Evolutionary conservation across 2,888 invertebrate genomes (phyloP), one percentile per base, ranked within the genome.

Genomic region (Punctoribates punctum): DNA sequence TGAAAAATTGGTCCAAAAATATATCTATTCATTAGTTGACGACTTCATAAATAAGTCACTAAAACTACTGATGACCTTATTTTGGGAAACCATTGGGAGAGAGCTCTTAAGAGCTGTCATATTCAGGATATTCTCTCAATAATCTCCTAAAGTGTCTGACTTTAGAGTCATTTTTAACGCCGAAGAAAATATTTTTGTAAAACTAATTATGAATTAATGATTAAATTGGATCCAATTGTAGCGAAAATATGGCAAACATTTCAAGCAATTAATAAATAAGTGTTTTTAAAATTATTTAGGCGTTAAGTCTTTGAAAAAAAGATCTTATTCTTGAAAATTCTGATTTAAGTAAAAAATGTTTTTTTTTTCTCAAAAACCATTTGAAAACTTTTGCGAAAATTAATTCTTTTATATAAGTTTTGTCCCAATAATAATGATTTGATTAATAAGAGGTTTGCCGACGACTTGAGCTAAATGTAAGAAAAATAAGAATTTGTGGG

Each of bases 361-460:
- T 42, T 42, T 11, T 42, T 42, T 34, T 34, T 34, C 34, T 42
- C 34, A 34, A 34, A 34, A 42, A 42, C 8, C 42, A 42, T 42
- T 42, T 13, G 42, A 42, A 42, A 42, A 42, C 8, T 42, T 42
- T 42, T 42, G 57, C n/a, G 23, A 20, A 57, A 57, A 57, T 57
- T 20, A 57, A 57, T 57, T 57, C 23, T 57, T 57, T 23, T 23
- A 23, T 23, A 23, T 25, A 57, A 23, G 15, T 17, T 60, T 60
- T 60, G 60, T 60, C 60, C 60, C 60, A 60, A 60, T 29, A 60
- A 60, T 60, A 27, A 57, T 57, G 51, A 51, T 20, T 57, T 57
- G 25, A 57, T 57, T 57, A 57, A 57, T 57, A 57, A 57, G 23
- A 9, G 9, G 23, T 29, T 60, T 60, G 60, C 60, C 27, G 60